phyloP scores from a whole-genome alignment of 92 coral and sea anemone genomes.

The Diadumene lineata region DNA sequence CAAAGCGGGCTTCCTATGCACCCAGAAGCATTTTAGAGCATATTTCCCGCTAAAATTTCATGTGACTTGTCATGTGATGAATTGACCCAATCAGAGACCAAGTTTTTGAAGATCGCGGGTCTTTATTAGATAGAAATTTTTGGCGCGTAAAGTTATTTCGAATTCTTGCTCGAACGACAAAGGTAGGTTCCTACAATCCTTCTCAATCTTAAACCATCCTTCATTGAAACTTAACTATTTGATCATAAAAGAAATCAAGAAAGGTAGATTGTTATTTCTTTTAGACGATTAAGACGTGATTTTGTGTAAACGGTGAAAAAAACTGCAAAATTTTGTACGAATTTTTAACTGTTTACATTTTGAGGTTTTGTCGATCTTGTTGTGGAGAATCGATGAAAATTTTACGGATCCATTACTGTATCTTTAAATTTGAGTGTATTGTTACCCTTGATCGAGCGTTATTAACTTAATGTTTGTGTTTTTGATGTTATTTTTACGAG shows the following conservation, averaged over 20 bases:
- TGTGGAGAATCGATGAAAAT: too few species aligned
- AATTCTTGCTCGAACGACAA: conserved; percentile 30
- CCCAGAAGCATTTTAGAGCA: conserved; percentile 22
- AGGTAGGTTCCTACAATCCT: conserved; percentile 47
- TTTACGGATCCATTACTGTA: not conserved
- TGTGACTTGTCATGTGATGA: conserved; percentile 58
- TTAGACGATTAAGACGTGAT: not conserved
- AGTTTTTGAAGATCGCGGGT: conserved; percentile 69
- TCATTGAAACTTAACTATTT: not conserved
- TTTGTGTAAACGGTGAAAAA: not conserved
- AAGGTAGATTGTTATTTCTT: not conserved
- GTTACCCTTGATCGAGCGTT: not conserved
- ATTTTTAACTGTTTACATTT: not conserved
- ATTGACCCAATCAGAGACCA: conserved; percentile 39
- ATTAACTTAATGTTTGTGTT: not conserved
- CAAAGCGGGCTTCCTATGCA: conserved; percentile 17
- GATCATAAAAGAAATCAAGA: too few species aligned
- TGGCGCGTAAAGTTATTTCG: conserved; percentile 86
- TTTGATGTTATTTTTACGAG: not conserved
- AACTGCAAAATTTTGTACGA: not conserved
- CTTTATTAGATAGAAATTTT: conserved; percentile 37
- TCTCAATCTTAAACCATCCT: conserved; percentile 41
- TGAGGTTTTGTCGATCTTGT: not conserved
- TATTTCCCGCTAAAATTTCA: conserved; percentile 49
- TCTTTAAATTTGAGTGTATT: not conserved